phyloP scores from a whole-genome alignment of 2,113 vertebrate genomes.

The Xenus cinereus region DNA sequence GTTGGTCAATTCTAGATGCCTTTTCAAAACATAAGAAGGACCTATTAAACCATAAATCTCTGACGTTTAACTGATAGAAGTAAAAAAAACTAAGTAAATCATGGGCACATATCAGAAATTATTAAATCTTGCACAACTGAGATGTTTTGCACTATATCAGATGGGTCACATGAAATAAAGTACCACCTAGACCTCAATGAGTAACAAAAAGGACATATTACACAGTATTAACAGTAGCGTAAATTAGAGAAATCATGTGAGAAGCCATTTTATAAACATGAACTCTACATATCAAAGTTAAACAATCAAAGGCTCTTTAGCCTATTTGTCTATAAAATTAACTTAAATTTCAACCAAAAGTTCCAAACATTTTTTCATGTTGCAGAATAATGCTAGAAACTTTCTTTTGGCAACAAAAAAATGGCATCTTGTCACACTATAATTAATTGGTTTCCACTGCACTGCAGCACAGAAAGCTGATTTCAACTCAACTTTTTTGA shows the following conservation, averaged over 20 bases:
- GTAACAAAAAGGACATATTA: neutral
- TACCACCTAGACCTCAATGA: neutral
- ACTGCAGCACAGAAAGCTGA: slow-evolving; percentile 27
- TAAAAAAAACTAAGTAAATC: neutral
- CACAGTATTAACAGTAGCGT: neutral
- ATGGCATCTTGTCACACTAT: neutral
- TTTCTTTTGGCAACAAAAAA: slow-evolving; percentile 19
- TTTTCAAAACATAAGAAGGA: neutral
- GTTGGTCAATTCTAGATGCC: neutral
- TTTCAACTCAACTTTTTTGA: slow-evolving; percentile 15
- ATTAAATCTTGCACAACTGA: neutral
- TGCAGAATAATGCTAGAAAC: neutral
- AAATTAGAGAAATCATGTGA: neutral
- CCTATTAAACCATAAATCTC: neutral
- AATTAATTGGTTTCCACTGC: slow-evolving; percentile 29
- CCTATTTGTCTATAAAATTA: neutral
- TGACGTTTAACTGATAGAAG: neutral
- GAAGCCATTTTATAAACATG: neutral
- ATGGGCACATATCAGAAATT: neutral
- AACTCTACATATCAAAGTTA: neutral
- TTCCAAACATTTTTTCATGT: neutral
- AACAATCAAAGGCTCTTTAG: neutral
- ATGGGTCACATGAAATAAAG: neutral
- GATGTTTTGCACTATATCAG: neutral
- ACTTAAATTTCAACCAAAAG: neutral